Evolutionary conservation across 2,888 invertebrate genomes (phyloP).

Genomic region (Ochlodes sylvanus): DNA sequence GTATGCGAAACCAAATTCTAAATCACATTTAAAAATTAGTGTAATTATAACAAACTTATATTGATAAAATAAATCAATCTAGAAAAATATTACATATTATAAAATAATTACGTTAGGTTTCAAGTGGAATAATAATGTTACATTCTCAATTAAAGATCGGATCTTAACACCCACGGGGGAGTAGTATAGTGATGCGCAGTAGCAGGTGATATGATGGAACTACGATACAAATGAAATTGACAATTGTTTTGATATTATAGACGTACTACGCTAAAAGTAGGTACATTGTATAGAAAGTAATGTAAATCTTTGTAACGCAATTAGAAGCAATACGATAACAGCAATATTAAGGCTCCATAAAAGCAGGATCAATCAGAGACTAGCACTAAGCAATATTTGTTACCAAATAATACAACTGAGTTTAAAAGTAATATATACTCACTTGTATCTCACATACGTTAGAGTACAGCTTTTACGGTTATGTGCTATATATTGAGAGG

Average conservation of each 20-base stretch:
- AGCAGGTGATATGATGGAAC: constrained; percentile 14
- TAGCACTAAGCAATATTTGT: background rate
- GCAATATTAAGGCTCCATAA: constrained; percentile 13
- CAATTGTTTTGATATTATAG: constrained; percentile 32
- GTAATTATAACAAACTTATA: constrained; percentile 36
- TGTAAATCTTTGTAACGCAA: constrained; percentile 32
- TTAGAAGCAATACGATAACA: constrained; percentile 17
- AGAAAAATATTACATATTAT: constrained; percentile 30
- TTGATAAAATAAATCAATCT: constrained; percentile 31
- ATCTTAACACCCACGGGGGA: background rate
- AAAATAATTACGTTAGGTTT: constrained; percentile 21
- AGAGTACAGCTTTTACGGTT: background rate
- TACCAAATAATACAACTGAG: no score
- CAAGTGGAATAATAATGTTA: constrained; percentile 11
- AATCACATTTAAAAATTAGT: constrained; percentile 73
- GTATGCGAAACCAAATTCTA: constrained; percentile 80
- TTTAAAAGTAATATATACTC: no score
- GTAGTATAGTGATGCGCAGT: constrained; percentile 4
- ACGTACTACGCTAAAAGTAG: constrained; percentile 23
- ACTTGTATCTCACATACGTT: background rate
- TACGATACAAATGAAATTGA: constrained; percentile 11
- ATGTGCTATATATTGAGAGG: background rate
- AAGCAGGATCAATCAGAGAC: background rate
- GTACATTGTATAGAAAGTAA: constrained; percentile 30
- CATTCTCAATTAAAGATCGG: constrained; percentile 10